A percentile compares a stretch with the other conserved stretches of the same genome.
phyloP scores from a whole-genome alignment of 2,888 invertebrate species.

The Icerya purchasi region DNA sequence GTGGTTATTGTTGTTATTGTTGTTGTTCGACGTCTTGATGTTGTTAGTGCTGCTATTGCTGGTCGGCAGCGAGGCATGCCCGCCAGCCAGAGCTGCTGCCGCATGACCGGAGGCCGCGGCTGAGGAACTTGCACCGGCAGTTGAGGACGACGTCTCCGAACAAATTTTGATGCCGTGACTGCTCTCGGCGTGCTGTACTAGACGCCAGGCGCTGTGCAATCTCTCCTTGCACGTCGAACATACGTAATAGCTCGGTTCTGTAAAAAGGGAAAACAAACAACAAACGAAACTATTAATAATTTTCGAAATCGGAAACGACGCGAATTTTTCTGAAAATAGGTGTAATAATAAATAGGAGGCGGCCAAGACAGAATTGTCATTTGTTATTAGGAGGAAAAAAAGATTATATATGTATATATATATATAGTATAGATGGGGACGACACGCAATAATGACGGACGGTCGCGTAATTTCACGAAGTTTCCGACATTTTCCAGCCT shows the following conservation, averaged over 20 bases:
- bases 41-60: slow-evolving; percentile 17
- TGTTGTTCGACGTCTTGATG: slow-evolving; percentile 18
- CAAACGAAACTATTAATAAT: not conserved
- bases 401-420: too few species aligned
- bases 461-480: too few species aligned
- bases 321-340: too few species aligned
- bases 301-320: not conserved
- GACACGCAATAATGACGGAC: too few species aligned
- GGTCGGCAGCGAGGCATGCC: slow-evolving; percentile 15
- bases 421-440: too few species aligned
- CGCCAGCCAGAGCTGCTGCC: not conserved
- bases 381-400: too few species aligned
- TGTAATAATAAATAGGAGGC: too few species aligned
- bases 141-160: slow-evolving; percentile 32
- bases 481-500: too few species aligned
- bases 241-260: slow-evolving; percentile 86
- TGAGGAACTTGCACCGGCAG: slow-evolving; percentile 15
- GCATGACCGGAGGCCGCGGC: slow-evolving; percentile 14
- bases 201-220: slow-evolving; percentile 80
- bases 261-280: slow-evolving; percentile 7
- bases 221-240: slow-evolving; percentile 85
- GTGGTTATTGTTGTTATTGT: slow-evolving; percentile 29
- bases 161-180: slow-evolving; percentile 87
- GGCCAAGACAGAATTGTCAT: too few species aligned
- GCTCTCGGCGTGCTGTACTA: slow-evolving; percentile 85